Evolutionary conservation across 2,113 vertebrate species (phyloP), one percentile per base, ranked within the genome.

Genomic region (Zapus hudsonius): DNA sequence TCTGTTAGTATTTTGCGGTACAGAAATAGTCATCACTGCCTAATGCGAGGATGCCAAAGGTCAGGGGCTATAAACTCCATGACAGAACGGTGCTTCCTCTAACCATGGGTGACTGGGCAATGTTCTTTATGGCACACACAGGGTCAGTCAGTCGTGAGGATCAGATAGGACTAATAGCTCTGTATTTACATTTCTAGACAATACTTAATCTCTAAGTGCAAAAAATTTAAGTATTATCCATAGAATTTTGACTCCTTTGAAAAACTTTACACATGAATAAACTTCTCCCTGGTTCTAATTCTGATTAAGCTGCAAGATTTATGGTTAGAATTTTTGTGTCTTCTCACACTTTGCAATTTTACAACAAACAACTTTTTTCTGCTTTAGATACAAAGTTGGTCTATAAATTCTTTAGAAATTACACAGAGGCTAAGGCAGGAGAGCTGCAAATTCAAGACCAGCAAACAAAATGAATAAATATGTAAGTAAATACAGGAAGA

Each of bases 21-120:
- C 95, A 96, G 96, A 97, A 98, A 98, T 98, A 98, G 93, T 96
- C 84, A 90, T 91, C 1, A 0, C 90, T 96, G 96, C 96, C 87
- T 95, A 96, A 97, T 79, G 96, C 90, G 96, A 96, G 85, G 92
- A 92, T 94, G 92, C 91, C 93, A 95, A 96, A 97, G 96, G 94
- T 97, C 97, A 97, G 91, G 93, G 84, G 95, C 92, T 90, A 88
- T 57, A 95, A 88, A 59, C 84, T 85, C 81, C 63, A 76, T 84
- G 91, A 94, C 78, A 87, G 59, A 67, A 89, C 55, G 94, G n/a
- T 95, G 87, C 93, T 89, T 33, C 42, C 59, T 61, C 59, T 7
- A 20, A 79, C 92, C 84, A 42, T 38, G 13, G 85, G 66, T 38
- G 72, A 42, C 76, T 74, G 70, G 23, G 19, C 23, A 59, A 3